phyloP scores from a whole-genome alignment of 2,888 invertebrate genomes.

The Xanthostigma xanthostigma region DNA sequence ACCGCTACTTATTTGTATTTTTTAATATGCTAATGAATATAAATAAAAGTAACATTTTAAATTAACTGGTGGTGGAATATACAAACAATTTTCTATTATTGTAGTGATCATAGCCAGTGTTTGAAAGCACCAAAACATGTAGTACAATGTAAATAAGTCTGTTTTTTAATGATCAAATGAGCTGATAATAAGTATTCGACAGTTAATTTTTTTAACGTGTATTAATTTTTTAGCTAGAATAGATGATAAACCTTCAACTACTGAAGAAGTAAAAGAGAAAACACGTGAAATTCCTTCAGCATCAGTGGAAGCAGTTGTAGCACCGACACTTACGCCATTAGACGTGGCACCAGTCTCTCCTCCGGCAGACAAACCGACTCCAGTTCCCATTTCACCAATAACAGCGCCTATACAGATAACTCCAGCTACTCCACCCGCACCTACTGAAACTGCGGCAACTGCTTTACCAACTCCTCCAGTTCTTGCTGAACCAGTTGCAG shows the following conservation, averaged over 20 bases:
- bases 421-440: conserved; percentile 3
- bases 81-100: too few species aligned
- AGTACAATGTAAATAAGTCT: too few species aligned
- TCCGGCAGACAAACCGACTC: conserved; percentile 3
- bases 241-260: neutral
- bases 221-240: neutral
- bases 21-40: too few species aligned
- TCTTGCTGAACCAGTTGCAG: conserved; percentile 8
- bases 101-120: too few species aligned
- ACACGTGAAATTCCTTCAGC: conserved; percentile 1
- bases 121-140: too few species aligned
- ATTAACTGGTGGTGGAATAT: too few species aligned
- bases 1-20: too few species aligned
- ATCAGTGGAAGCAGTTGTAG: conserved; percentile 10
- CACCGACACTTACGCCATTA: neutral
- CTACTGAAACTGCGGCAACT: conserved; percentile 8
- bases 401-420: neutral
- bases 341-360: conserved; percentile 7
- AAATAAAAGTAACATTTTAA: too few species aligned
- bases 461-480: conserved; percentile 8
- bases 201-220: neutral
- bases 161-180: too few species aligned
- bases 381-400: conserved; percentile 6
- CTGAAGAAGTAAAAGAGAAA: conserved; percentile 1
- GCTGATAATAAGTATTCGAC: neutral